Conservation (phyloP, 2,888 invertebrate genomes). For the Apamea crenata region DNA sequence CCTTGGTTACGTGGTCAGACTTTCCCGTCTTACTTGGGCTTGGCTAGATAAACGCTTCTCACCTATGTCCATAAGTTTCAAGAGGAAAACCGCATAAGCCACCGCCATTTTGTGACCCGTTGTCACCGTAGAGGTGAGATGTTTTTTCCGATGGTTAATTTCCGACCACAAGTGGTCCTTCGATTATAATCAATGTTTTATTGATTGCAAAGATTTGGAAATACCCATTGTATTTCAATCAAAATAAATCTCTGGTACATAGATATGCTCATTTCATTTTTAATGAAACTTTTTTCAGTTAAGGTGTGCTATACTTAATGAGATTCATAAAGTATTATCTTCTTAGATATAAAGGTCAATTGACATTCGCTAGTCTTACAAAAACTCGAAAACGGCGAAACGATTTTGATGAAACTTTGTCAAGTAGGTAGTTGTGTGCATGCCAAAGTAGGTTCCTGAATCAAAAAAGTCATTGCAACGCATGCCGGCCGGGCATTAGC, state of each 20-base stretch:
- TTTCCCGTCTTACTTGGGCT: slow-evolving; percentile 24
- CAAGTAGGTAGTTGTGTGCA: too few relatives aligned
- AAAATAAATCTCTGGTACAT: background rate
- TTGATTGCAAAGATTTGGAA: slow-evolving; percentile 2
- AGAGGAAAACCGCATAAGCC: slow-evolving; percentile 50
- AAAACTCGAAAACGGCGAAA: too few relatives aligned
- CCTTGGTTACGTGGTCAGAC: slow-evolving; percentile 10
- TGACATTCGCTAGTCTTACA: too few relatives aligned
- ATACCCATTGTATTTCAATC: background rate
- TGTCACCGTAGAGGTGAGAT: background rate
- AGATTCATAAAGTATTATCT: background rate
- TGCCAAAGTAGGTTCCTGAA: too few relatives aligned
- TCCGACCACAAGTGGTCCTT: slow-evolving; percentile 17
- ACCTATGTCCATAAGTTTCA: background rate
- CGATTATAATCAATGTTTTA: background rate
- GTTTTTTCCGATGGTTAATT: slow-evolving; percentile 20
- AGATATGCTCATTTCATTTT: background rate
- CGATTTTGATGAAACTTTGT: too few relatives aligned
- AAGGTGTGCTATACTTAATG: too few relatives aligned
- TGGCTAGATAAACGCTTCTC: slow-evolving; percentile 26
- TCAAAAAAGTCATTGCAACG: too few relatives aligned
- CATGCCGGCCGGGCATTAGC: background rate
- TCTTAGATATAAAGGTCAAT: too few relatives aligned
- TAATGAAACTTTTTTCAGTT: background rate
- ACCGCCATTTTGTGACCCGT: background rate